A percentile compares a stretch with the other conserved stretches of the same genome.
Evolutionary conservation across 2,797 vertebrate species (phyloP).

Genomic region (Tangara arthus): DNA sequence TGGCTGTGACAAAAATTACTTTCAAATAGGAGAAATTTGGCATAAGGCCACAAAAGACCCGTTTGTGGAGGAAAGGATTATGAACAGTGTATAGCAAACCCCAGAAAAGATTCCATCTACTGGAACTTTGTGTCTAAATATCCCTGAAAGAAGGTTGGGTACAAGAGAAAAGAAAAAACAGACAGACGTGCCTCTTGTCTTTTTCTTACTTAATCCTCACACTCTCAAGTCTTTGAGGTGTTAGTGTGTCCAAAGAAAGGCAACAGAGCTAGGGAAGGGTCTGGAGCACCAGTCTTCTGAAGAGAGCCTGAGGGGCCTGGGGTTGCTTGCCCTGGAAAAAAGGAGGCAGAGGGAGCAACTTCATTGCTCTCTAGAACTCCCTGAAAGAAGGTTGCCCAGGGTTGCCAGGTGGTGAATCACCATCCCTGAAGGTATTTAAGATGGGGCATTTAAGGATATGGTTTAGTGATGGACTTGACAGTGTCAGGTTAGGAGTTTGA

Average conservation of each 20-base stretch:
- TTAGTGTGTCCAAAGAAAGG: neutral
- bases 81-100: neutral
- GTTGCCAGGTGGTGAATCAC: neutral
- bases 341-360: neutral
- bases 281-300: neutral
- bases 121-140: neutral
- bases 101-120: neutral
- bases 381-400: neutral
- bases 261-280: neutral
- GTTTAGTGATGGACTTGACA: neutral
- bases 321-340: neutral
- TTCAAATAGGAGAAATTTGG: neutral
- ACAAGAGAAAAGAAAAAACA: neutral
- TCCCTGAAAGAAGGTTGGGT: neutral
- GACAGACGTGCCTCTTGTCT: accelerated
- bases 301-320: neutral
- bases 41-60: neutral
- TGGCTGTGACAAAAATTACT: neutral
- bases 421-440: neutral
- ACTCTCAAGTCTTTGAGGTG: neutral
- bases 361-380: neutral
- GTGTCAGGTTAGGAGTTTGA: neutral
- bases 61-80: neutral
- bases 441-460: neutral
- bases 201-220: neutral